Conservation (phyloP, 2,888 invertebrate species). For the Drosophila mimetica region DNA sequence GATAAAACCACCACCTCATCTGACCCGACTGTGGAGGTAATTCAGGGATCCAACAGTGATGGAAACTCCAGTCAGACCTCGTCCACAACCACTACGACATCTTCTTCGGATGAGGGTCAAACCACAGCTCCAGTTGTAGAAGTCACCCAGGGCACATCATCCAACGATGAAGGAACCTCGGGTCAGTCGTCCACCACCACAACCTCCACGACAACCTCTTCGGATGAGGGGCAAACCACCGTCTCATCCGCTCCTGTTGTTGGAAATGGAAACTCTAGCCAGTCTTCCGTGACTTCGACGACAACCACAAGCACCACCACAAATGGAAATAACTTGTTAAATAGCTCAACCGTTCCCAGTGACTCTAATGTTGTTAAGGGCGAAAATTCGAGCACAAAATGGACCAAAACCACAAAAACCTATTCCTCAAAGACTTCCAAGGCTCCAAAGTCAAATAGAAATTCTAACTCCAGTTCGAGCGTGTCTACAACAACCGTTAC, state of each 20-base stretch:
- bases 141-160: not conserved
- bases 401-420: conserved; percentile 12
- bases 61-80: conserved; percentile 2
- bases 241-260: not conserved
- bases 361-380: not conserved
- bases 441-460: not conserved
- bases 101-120: not conserved
- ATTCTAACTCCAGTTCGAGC: conserved; percentile 8
- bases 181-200: not conserved
- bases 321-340: too few relatives aligned
- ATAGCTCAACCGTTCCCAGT: too few relatives aligned
- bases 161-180: not conserved
- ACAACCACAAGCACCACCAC: not conserved
- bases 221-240: not conserved
- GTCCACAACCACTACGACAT: conserved; percentile 6
- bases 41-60: not conserved
- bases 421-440: conserved; percentile 5
- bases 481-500: conserved; percentile 15
- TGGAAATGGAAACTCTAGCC: not conserved
- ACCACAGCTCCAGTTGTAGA: not conserved
- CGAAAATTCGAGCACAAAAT: not conserved
- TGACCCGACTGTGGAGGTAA: not conserved
- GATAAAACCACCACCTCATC: not conserved
- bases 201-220: not conserved
- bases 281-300: too few relatives aligned